phyloP scores from a whole-genome alignment of 1,140 invertebrate genomes.

The Ceratosolen fusciceps region DNA sequence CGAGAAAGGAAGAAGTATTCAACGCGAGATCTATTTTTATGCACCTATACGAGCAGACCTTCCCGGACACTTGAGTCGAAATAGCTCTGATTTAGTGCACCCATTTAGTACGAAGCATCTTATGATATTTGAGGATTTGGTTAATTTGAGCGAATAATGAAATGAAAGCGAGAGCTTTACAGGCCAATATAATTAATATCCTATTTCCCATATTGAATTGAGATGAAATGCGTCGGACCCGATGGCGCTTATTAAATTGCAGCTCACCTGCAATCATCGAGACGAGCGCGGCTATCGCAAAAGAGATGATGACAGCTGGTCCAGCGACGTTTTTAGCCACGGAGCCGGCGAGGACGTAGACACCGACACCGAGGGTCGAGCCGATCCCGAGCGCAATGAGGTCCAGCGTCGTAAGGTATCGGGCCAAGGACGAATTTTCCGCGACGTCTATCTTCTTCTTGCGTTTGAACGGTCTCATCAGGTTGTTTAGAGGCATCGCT shows the following conservation, averaged over 20 bases:
- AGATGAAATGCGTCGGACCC: too few relatives aligned
- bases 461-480: conserved; percentile 55
- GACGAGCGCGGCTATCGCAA: conserved; percentile 87
- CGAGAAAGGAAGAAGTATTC: background rate
- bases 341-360: conserved; percentile 89
- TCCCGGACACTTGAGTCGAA: background rate
- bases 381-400: conserved; percentile 86
- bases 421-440: conserved; percentile 68
- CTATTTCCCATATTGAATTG: too few relatives aligned
- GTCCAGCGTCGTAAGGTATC: conserved; percentile 82
- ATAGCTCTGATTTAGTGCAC: background rate
- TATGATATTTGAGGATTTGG: too few relatives aligned
- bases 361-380: conserved; percentile 88
- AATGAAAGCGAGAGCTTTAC: too few relatives aligned
- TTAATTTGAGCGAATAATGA: too few relatives aligned
- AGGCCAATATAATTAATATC: too few relatives aligned
- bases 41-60: background rate
- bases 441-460: conserved; percentile 54
- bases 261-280: conserved; percentile 85
- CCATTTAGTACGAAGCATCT: background rate
- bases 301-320: conserved; percentile 86
- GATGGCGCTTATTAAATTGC: too few relatives aligned
- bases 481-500: background rate
- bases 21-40: background rate
- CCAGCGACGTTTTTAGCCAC: conserved; percentile 86